Evolutionary conservation across 2,888 invertebrate genomes (phyloP).

Genomic region (Sinohyriopsis cumingii): DNA sequence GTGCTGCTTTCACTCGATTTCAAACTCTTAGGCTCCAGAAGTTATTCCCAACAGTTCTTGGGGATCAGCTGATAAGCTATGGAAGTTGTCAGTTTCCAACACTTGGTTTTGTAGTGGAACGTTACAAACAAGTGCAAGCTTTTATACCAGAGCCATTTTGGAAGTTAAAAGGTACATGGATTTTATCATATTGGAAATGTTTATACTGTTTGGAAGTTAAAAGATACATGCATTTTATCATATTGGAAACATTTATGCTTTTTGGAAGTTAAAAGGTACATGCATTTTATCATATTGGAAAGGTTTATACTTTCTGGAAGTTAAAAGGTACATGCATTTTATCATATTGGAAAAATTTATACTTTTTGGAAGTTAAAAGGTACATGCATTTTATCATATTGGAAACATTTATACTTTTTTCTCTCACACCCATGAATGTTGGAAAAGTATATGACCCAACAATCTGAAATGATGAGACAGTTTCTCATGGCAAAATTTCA

Average conservation of each 20-base stretch:
- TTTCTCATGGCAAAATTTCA: too few species aligned
- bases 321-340: too few species aligned
- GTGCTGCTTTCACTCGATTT: conserved; percentile 97
- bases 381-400: background rate
- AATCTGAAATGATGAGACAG: too few species aligned
- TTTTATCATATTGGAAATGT: background rate
- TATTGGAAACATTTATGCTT: too few species aligned
- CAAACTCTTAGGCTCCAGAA: conserved; percentile 92
- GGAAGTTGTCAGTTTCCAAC: conserved; percentile 99
- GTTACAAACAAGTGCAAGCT: conserved; percentile 90
- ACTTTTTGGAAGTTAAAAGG: background rate
- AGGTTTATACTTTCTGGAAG: too few species aligned
- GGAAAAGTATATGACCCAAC: too few species aligned
- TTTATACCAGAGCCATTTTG: conserved; percentile 96
- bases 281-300: background rate
- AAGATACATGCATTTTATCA: conserved; percentile 51
- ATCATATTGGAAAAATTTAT: background rate
- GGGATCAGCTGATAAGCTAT: conserved; percentile 92
- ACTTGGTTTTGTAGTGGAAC: conserved; percentile 99
- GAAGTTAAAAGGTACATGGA: conserved; percentile 80
- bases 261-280: conserved; percentile 88
- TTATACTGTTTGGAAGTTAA: conserved; percentile 87
- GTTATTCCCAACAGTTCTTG: conserved; percentile 72
- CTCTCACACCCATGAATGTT: too few species aligned
- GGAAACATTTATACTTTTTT: too few species aligned